Conservation (phyloP, 2,888 invertebrate genomes). For the Therioaphis trifolii region DNA sequence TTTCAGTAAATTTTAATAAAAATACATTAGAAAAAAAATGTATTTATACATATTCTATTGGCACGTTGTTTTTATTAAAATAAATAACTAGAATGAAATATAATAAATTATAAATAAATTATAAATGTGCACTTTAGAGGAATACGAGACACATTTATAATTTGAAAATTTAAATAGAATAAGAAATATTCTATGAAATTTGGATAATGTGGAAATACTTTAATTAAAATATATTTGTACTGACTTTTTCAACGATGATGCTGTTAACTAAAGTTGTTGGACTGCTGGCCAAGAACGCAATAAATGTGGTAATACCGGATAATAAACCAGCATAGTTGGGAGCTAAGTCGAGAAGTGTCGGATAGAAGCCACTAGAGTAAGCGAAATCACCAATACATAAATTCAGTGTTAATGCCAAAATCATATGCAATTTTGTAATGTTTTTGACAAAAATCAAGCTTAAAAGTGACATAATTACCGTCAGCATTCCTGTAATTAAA, state of each 20-base stretch:
- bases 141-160: too few relatives aligned
- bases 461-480: neutral
- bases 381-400: constrained; percentile 39
- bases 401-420: constrained; percentile 4
- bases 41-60: too few relatives aligned
- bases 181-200: too few relatives aligned
- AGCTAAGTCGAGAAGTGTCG: constrained; percentile 42
- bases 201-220: neutral
- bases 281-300: neutral
- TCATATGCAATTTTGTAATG: constrained; percentile 25
- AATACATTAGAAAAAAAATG: too few relatives aligned
- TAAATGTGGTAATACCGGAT: constrained; percentile 43
- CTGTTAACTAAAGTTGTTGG: constrained; percentile 31
- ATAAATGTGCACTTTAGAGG: too few relatives aligned
- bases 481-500: neutral
- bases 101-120: too few relatives aligned
- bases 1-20: too few relatives aligned
- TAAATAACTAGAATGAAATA: too few relatives aligned
- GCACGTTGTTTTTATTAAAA: too few relatives aligned
- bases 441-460: neutral
- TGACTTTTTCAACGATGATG: constrained; percentile 35
- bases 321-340: constrained; percentile 46
- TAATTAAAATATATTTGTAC: neutral
- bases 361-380: constrained; percentile 41
- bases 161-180: too few relatives aligned